These are phyloP conservation scores for Ceyx melanurus DNA, from an alignment of 2,113 vertebrate species.

Conservation along the genomic window DNA sequence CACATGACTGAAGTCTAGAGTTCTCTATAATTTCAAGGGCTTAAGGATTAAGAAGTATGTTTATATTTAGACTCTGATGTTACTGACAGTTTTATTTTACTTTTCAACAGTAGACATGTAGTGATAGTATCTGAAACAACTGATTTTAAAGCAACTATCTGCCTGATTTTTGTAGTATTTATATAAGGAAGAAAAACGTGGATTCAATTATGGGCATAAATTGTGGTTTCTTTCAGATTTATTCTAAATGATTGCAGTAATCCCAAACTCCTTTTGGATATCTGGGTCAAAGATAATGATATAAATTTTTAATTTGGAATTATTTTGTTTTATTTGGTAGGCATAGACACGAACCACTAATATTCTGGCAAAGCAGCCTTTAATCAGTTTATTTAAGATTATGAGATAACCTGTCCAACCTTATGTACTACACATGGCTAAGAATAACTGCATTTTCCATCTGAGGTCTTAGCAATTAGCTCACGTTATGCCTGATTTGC, in stretches of 20 bases:
- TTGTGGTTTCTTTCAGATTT: background rate
- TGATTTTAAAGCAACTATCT: background rate
- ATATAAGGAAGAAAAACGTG: background rate
- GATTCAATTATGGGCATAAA: background rate
- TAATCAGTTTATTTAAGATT: background rate
- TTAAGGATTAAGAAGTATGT: background rate
- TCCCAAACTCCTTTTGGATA: background rate
- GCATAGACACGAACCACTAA: background rate
- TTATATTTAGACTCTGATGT: background rate
- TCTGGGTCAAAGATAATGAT: background rate
- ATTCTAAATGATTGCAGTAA: background rate
- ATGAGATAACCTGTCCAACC: background rate
- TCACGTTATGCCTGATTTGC: background rate
- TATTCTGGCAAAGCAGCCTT: background rate
- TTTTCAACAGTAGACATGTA: background rate
- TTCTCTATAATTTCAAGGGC: background rate
- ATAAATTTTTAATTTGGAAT: background rate
- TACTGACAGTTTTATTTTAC: background rate
- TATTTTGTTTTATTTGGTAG: background rate
- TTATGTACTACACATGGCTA: background rate
- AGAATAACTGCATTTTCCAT: background rate
- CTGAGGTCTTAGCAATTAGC: background rate
- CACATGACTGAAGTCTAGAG: rapidly evolving
- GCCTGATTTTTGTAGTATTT: background rate
- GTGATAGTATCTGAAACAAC: background rate